Evolutionary conservation across 2,888 invertebrate genomes (phyloP).

Genomic region (Alloplasta piceator): DNA sequence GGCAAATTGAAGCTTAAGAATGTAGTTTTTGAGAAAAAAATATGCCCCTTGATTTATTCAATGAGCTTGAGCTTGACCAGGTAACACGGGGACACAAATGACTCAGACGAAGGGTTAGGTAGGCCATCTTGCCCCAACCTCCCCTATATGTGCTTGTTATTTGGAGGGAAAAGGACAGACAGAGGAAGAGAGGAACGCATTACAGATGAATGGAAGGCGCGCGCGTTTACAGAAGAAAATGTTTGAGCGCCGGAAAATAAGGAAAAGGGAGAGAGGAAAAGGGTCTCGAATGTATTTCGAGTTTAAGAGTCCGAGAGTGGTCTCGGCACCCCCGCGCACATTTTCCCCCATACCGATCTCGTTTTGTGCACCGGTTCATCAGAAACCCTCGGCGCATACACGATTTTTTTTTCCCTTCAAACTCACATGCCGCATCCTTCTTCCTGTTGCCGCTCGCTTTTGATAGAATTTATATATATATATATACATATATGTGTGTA

Average conservation of each 20-base stretch:
- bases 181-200: conserved; percentile 37
- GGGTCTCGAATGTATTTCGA: conserved; percentile 52
- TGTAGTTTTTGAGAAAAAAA: too few relatives aligned
- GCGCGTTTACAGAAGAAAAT: neutral
- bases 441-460: neutral
- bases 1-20: too few relatives aligned
- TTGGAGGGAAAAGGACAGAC: neutral
- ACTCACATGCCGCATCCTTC: neutral
- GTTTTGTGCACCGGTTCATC: conserved; percentile 49
- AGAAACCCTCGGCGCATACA: conserved; percentile 12
- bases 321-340: conserved; percentile 8
- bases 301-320: conserved; percentile 49
- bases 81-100: too few relatives aligned
- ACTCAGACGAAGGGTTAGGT: too few relatives aligned
- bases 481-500: neutral
- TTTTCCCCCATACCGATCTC: neutral
- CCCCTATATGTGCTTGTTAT: neutral
- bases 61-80: too few relatives aligned
- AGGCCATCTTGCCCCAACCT: neutral
- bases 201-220: conserved; percentile 33
- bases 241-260: conserved; percentile 1
- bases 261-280: conserved; percentile 38
- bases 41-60: too few relatives aligned
- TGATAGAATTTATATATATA: neutral
- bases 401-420: conserved; percentile 7